phyloP scores from a whole-genome alignment of 1,140 invertebrate genomes.

The Psilanteris sp. region DNA sequence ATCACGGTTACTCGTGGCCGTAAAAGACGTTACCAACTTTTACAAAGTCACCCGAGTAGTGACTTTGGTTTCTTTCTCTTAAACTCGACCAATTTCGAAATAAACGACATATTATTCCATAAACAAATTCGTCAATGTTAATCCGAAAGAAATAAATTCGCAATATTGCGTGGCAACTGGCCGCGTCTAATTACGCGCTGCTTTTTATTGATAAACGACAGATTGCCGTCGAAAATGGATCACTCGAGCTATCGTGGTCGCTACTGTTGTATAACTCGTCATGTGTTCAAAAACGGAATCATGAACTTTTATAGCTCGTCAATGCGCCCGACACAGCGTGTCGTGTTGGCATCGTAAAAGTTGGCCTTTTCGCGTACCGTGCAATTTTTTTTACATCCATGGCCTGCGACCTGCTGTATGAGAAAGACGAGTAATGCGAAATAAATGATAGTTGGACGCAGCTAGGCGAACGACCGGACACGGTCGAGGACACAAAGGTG shows the following conservation, averaged over 20 bases:
- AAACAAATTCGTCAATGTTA: no score
- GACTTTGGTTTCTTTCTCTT: no score
- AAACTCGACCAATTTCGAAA: no score
- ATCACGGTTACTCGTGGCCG: no score
- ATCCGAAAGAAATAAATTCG: no score
- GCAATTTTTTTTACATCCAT: conserved; percentile 56
- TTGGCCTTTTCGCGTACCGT: conserved; percentile 54
- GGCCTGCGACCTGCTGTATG: conserved; percentile 51
- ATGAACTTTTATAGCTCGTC: conserved; percentile 60
- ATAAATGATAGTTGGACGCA: conserved; percentile 62
- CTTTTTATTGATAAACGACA: conserved; percentile 26
- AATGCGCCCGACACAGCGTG: conserved; percentile 59
- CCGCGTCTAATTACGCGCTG: no score
- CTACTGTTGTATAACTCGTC: conserved; percentile 35
- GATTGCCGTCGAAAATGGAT: conserved; percentile 20
- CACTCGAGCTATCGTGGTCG: conserved; percentile 5
- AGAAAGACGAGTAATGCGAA: conserved; percentile 63
- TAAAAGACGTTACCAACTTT: no score
- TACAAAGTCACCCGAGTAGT: no score
- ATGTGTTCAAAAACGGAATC: conserved; percentile 54
- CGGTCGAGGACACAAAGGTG: conserved; percentile 56
- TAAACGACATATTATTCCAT: no score
- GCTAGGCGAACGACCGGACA: conserved; percentile 62
- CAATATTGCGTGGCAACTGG: no score
- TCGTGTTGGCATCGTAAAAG: conserved; percentile 61